phyloP scores from a whole-genome alignment of 2,113 vertebrate genomes.

The Romanogobio albipinnatus region DNA sequence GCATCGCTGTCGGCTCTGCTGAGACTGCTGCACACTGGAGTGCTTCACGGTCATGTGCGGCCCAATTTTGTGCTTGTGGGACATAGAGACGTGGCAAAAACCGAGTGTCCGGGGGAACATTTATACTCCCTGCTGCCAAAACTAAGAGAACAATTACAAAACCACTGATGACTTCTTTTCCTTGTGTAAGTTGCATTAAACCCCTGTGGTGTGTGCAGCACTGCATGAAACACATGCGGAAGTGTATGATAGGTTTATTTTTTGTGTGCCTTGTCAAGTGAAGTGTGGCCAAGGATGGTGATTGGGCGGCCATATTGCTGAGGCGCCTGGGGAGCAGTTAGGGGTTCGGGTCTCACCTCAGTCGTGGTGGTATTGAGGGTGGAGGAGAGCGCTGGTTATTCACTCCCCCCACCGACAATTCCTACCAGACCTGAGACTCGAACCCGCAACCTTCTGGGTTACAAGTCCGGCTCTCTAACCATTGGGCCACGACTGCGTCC shows the following conservation, averaged over 20 bases:
- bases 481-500: too few species aligned
- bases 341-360: too few species aligned
- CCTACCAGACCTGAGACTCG: too few species aligned
- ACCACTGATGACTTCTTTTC: background rate
- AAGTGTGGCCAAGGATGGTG: background rate
- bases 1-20: conserved; percentile 60
- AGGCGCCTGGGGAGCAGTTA: too few species aligned
- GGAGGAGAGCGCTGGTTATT: too few species aligned
- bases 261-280: background rate
- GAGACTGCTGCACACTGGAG: conserved; percentile 62
- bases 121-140: conserved; percentile 62
- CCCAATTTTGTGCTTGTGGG: conserved; percentile 60
- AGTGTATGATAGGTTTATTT: background rate
- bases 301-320: too few species aligned
- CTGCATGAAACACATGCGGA: background rate
- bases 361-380: too few species aligned
- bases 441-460: too few species aligned
- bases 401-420: too few species aligned
- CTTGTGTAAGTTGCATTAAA: too few species aligned
- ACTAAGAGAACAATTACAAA: conserved; percentile 34
- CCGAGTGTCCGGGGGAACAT: conserved; percentile 68
- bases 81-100: conserved; percentile 68
- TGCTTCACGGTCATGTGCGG: conserved; percentile 53
- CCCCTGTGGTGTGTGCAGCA: background rate
- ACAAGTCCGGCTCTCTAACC: too few species aligned